Evolutionary conservation across 2,113 vertebrate species (phyloP), one percentile per base, ranked within the genome.

Genomic region (Bujurquina vittata): DNA sequence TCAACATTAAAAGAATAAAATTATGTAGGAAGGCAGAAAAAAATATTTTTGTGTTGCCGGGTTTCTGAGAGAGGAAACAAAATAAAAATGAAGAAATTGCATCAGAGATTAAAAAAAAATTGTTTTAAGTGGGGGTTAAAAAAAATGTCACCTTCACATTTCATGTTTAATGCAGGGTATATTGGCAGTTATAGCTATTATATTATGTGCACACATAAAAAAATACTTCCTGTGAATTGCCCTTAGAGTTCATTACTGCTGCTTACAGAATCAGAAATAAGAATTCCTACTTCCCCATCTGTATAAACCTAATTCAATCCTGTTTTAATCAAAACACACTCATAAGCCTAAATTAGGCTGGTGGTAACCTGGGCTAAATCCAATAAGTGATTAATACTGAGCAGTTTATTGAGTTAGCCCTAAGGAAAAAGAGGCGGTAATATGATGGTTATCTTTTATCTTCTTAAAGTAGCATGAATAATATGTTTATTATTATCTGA

Each of bases 371-470:
- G 18, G 61, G 7, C 33, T 55, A 3, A 58, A 72, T 40, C 29
- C 20, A 33, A 6, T 77, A 74, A 80, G 74, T 60, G 15, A 40
- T 77, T 80, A 85, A 80, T 58, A 40, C 3, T 43, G 12, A 69
- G 31, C 46, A 40, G 17, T n/a, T 46, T 54, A 87, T 80, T 57
- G 33, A 78, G 11, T 26, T 7, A 35, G 14, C 8, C 31, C 18
- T 49, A 37, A 49, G 5, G 7, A 29, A 49, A 37, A 11, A 67
- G 18, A 26, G 62, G 22, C 7, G n/a, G 57, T 20, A 60, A 17
- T 52, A 26, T 3, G 11, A 22, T 29, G 17, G 14, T 40, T 23
- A 61, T 75, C 1, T 26, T 67, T 26, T 46, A 52, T n/a, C 7
- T 35, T 56, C 20, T 3, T 14, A 29, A 59, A 4, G 55, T 77